These are phyloP conservation scores for Cryptus armator DNA, from an alignment of 2,888 invertebrate genomes.

Conservation along the genomic window DNA sequence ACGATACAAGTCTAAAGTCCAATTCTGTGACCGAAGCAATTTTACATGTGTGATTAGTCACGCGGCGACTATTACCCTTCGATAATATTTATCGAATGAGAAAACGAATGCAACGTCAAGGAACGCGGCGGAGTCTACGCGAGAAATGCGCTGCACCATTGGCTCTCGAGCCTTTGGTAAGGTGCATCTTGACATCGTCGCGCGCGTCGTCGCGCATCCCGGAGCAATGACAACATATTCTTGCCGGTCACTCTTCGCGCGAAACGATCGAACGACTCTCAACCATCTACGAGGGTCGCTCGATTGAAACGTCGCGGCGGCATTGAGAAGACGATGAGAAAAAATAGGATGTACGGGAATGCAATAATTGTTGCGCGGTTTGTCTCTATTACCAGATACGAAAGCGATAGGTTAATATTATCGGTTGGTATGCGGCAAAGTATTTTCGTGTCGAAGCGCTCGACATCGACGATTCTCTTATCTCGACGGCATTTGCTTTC, in stretches of 20 bases:
- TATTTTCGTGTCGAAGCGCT: constrained; percentile 11
- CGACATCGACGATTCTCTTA: constrained; percentile 29
- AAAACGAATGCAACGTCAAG: constrained; percentile 35
- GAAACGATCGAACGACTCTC: neutral
- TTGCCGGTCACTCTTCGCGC: neutral
- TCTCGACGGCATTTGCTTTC: constrained; percentile 35
- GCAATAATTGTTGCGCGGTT: constrained; percentile 20
- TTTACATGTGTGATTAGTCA: constrained; percentile 1
- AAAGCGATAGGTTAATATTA: constrained; percentile 32
- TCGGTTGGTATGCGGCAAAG: neutral
- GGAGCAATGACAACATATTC: neutral
- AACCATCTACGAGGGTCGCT: constrained; percentile 7
- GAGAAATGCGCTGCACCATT: constrained; percentile 26
- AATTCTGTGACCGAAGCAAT: neutral
- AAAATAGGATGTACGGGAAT: constrained; percentile 13
- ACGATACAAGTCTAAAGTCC: constrained; percentile 4
- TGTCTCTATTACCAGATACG: constrained; percentile 8
- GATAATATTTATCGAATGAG: constrained; percentile 56
- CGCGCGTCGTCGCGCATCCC: neutral
- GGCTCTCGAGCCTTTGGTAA: constrained; percentile 19
- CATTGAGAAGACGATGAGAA: neutral
- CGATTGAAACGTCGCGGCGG: constrained; percentile 8
- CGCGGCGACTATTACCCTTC: constrained; percentile 40
- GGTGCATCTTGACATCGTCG: constrained; percentile 23
- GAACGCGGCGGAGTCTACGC: constrained; percentile 18